Evolutionary conservation across 2,888 invertebrate genomes (phyloP), one percentile per base, ranked within the genome.

Genomic region (Noctua pronuba): DNA sequence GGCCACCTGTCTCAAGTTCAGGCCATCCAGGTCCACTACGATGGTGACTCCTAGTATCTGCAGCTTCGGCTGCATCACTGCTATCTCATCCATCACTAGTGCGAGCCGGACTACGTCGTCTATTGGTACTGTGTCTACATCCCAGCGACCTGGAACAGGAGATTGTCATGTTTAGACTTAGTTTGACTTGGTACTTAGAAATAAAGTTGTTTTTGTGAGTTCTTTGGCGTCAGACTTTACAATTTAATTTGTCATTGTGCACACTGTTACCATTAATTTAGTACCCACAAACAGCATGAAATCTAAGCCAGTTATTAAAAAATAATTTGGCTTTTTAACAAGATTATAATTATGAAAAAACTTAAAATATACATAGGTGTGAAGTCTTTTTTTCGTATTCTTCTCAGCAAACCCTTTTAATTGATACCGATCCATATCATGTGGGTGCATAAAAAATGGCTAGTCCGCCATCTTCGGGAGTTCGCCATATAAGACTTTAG

Each of bases 21-120:
- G 88, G 0, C 95, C 96, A 11, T 95, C 94, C 24, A 96, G 88
- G 88, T 96, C 96, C n/a, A 96, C 95, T 8, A 96, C 90, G 49
- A 96, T 94, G 70, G 96, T 96, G 67, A 95, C 94, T 10, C 96
- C 96, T 13, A 96, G 91, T 81, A 96, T 95, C 88, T 96, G 96
- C 5, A 96, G 89, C 77, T 95, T 95, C 3, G 96, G 96, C 85
- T 96, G 96, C 94, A 95, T 93, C 13, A 92, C 90, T 0, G 95
- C 95, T 74, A 96, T 89, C 82, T 96, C 96, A 65, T 95, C 95
- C 96, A 96, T 95, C 0, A 96, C 83, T 0, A 96, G 88, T 0
- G 96, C 96, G 41, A 93, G 93, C 0, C 96, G 94, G 3, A 96
- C 94, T 24, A 96, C 94, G 75, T 96, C 96, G 6, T 91, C 92